phyloP scores from a whole-genome alignment of 2,797 vertebrate genomes.

The Arnoldichthys spilopterus region DNA sequence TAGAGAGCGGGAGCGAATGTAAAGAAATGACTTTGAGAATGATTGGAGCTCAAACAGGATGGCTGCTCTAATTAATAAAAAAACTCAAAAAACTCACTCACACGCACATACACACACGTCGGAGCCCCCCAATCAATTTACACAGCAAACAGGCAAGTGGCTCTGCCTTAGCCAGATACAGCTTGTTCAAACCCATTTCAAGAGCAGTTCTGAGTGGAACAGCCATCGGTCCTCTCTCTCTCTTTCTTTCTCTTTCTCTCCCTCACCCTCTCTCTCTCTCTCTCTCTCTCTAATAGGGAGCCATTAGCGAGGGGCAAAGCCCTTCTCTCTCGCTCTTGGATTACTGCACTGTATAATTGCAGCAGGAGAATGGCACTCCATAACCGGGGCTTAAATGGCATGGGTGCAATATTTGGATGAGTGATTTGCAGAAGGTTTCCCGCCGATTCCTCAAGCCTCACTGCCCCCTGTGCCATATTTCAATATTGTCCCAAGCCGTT shows the following conservation, averaged over 20 bases:
- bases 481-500: conserved; percentile 5
- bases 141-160: conserved; percentile 62
- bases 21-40: conserved; percentile 59
- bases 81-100: conserved; percentile 32
- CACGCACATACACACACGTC: conserved; percentile 44
- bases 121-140: conserved; percentile 59
- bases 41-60: conserved; percentile 64
- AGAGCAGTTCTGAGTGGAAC: conserved; percentile 56
- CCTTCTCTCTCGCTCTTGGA: conserved; percentile 50
- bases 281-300: too few relatives aligned
- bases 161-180: conserved; percentile 64
- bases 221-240: conserved; percentile 27
- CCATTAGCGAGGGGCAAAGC: conserved; percentile 57
- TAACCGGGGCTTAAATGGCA: conserved; percentile 53
- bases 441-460: conserved; percentile 38
- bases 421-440: conserved; percentile 47
- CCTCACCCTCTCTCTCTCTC: conserved; percentile 43
- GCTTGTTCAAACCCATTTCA: conserved; percentile 66
- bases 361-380: conserved; percentile 39
- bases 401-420: conserved; percentile 47
- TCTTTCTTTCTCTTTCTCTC: conserved; percentile 26
- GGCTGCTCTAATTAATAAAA: conserved; percentile 64
- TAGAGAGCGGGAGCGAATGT: background rate
- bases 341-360: conserved; percentile 60
- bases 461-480: conserved; percentile 37